Evolutionary conservation across 2,888 invertebrate species (phyloP).

Genomic region (Drosophila meridiana): DNA sequence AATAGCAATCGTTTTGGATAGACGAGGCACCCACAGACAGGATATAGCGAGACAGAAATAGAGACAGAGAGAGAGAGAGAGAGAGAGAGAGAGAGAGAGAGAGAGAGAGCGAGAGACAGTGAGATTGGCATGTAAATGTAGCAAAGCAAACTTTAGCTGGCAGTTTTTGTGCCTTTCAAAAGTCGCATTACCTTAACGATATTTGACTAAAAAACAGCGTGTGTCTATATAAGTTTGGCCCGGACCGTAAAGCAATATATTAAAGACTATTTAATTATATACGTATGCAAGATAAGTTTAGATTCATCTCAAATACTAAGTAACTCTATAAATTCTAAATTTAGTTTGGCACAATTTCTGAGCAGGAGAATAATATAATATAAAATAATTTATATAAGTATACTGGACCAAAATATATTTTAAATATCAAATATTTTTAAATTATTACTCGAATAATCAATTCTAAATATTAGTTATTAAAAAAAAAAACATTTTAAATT

Average conservation of each 20-base stretch:
- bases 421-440: neutral
- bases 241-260: constrained; percentile 1
- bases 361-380: too few relatives aligned
- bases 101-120: neutral
- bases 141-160: constrained; percentile 17
- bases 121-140: constrained; percentile 26
- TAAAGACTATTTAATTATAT: neutral
- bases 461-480: neutral
- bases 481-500: too few relatives aligned
- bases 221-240: neutral
- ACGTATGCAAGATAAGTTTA: neutral
- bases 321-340: too few relatives aligned
- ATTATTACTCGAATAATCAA: neutral
- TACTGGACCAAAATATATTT: too few relatives aligned
- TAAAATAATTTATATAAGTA: too few relatives aligned
- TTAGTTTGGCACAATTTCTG: too few relatives aligned
- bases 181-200: constrained; percentile 6
- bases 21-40: constrained; percentile 9
- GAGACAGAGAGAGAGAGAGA: neutral
- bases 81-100: too few relatives aligned
- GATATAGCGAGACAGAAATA: neutral
- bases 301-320: neutral
- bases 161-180: constrained; percentile 8
- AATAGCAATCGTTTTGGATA: constrained; percentile 50
- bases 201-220: constrained; percentile 7